Base-by-base conservation (phyloP, 2,113 vertebrate genomes). In the Gasterosteus aculeatus region DNA sequence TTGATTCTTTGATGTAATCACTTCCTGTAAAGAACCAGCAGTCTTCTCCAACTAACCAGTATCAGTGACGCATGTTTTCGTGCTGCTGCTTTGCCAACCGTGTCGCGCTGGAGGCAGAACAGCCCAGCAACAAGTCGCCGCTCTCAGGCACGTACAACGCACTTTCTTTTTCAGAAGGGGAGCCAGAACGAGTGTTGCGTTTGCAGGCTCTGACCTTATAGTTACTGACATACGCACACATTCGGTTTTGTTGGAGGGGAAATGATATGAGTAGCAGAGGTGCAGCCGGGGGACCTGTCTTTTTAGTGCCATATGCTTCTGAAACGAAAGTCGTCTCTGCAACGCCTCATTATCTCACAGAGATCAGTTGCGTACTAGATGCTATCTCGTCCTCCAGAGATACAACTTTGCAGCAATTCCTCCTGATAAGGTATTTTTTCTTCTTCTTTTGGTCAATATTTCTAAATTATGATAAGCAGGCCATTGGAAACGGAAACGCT, bases 251-350 rank as follows among this genome's bases (percentile, higher is more conserved):
- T 81, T 79, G 82, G 46, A 62, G 49, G 44, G 46, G 65, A 16
- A 18, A 16, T 67, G 65, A 71, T 69, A 77, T 56, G 74, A 86
- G 82, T 59, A 72, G 42, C 59, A 41, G 58, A n/a, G n/a, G 19
- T n/a, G 49, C 49, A 51, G 49, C 19, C 10, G 18, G n/a, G 18
- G 18, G 49, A n/a, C 47, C 7, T 6, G n/a, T 6, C 47, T 8
- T n/a, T 2, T 49, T 49, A 49, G 47, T 2, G 47, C 18, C 9
- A 19, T 18, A 47, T 47, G 16, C 46, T 16, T 16, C 46, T 47
- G 16, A n/a, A 53, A 22, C n/a, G 9, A 26, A 68, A 61, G 18
- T 38, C 6, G 2, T 31, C 5, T 51, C 29, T 44, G 59, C n/a
- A 63, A 42, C 68, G 42, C 63, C 9, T 41, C 75, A 18, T 65